Evolutionary conservation across 2,113 vertebrate genomes (phyloP).

Genomic region (Phyllostomus discolor): DNA sequence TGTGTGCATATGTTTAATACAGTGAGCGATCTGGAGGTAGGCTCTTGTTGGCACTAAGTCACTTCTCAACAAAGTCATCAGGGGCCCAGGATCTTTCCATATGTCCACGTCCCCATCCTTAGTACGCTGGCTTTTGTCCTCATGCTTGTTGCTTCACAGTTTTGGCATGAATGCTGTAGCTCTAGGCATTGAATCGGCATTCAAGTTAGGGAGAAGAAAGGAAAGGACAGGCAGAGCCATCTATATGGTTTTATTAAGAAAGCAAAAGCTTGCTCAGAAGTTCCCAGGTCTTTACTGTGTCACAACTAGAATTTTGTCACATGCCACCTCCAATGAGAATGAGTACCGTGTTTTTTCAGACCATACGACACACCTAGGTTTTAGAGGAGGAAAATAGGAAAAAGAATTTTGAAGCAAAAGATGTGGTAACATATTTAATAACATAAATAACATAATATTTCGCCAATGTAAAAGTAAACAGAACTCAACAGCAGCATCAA

Average conservation of each 20-base stretch:
- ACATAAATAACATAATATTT: no score
- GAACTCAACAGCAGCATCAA: no score
- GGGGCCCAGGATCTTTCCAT: neutral
- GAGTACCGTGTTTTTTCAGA: no score
- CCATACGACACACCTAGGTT: no score
- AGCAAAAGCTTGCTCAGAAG: neutral
- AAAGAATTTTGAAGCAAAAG: no score
- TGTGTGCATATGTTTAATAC: neutral
- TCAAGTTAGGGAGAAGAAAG: neutral
- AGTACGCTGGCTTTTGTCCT: neutral
- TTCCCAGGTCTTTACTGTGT: neutral
- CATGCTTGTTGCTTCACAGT: neutral
- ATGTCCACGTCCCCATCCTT: neutral
- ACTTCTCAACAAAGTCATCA: neutral
- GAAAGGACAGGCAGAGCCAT: neutral
- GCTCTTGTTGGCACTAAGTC: neutral
- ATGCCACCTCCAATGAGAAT: neutral
- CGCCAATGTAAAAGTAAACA: no score
- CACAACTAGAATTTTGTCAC: neutral
- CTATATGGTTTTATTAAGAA: neutral
- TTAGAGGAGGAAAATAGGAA: no score
- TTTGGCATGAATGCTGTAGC: neutral
- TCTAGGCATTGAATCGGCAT: neutral
- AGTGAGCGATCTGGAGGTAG: neutral
- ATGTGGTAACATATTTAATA: no score